Evolutionary conservation across 2,113 vertebrate species (phyloP).

Genomic region (Lophotis ruficrista): DNA sequence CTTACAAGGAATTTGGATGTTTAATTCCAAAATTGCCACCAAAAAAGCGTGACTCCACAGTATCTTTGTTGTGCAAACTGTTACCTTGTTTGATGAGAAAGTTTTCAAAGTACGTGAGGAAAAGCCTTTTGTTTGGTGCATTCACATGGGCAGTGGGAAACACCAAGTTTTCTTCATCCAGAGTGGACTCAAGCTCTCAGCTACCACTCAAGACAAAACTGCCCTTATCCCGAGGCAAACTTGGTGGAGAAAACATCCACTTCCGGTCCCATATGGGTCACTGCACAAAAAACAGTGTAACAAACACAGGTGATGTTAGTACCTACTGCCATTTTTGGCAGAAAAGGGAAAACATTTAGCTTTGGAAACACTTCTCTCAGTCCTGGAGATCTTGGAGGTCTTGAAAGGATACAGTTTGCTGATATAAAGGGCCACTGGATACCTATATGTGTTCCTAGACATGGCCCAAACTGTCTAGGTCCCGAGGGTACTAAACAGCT

Average conservation of each 20-base stretch:
- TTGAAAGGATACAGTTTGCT: not conserved
- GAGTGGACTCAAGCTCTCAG: not conserved
- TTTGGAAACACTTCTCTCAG: not conserved
- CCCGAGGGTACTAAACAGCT: not conserved
- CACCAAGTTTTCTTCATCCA: not conserved
- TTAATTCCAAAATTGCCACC: not conserved
- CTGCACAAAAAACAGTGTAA: not conserved
- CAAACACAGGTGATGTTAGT: not conserved
- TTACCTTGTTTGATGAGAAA: not conserved
- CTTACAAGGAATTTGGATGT: not conserved
- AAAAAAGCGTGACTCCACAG: not conserved
- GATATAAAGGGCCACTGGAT: not conserved
- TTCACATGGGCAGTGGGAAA: not conserved
- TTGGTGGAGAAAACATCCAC: not conserved
- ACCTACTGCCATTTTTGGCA: not conserved
- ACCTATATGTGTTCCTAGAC: not conserved
- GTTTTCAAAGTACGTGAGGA: not conserved
- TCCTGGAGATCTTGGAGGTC: not conserved
- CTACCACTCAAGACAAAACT: not conserved
- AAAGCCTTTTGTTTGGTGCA: fast-evolving
- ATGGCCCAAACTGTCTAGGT: not conserved
- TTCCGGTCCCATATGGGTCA: not conserved
- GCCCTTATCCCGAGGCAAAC: not conserved
- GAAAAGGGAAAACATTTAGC: not conserved
- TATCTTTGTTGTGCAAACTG: not conserved